A percentile compares a stretch with the other conserved stretches of the same genome.
Conservation (phyloP, 2,113 vertebrate species). For the Bostrychus sinensis region DNA sequence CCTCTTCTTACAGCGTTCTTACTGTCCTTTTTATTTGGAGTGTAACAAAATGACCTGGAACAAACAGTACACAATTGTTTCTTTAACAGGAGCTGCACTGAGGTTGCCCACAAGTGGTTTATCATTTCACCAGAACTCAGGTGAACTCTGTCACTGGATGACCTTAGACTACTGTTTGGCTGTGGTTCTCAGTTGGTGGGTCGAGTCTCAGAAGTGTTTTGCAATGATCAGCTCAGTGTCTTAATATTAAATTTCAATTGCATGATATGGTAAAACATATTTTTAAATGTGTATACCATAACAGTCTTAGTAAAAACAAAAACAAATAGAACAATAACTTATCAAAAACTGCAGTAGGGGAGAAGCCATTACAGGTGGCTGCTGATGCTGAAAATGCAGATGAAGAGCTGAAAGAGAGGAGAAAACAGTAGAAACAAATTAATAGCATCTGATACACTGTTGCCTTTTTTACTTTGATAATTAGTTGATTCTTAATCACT, state of each 20-base stretch:
- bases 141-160: slow-evolving; percentile 17
- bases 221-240: neutral
- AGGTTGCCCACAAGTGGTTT: slow-evolving; percentile 64
- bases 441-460: too few relatives aligned
- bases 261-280: too few relatives aligned
- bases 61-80: slow-evolving; percentile 75
- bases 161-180: neutral
- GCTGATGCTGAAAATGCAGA: too few relatives aligned
- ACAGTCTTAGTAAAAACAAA: too few relatives aligned
- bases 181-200: neutral
- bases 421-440: too few relatives aligned
- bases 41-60: slow-evolving; percentile 74
- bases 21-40: slow-evolving; percentile 65
- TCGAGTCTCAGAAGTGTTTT: neutral
- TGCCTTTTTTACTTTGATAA: too few relatives aligned
- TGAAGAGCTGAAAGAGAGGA: too few relatives aligned
- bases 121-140: slow-evolving; percentile 61
- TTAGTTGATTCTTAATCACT: too few relatives aligned
- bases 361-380: too few relatives aligned
- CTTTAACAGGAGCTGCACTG: slow-evolving; percentile 70
- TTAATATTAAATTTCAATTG: neutral
- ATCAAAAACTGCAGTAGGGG: too few relatives aligned
- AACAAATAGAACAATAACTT: too few relatives aligned
- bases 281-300: too few relatives aligned
- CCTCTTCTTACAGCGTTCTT: slow-evolving; percentile 51